Percentiles rank a stretch among this genome's conserved stretches.
Conservation (phyloP, 2,113 vertebrate genomes). For the Cheirogaleus medius region DNA sequence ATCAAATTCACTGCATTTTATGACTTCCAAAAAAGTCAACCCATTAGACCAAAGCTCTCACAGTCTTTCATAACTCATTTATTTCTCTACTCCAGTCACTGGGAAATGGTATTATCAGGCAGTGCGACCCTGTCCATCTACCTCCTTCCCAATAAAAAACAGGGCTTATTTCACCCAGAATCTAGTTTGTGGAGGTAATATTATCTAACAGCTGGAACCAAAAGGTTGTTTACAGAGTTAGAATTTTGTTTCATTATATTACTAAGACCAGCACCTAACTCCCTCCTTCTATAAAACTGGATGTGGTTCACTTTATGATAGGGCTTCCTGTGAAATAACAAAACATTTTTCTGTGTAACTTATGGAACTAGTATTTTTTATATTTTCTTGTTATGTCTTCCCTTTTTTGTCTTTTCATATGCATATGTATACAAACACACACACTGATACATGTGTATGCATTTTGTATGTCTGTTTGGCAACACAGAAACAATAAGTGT, state of each 20-base stretch:
- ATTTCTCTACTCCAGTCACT: not conserved
- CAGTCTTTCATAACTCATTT: not conserved
- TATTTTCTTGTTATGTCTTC: not conserved
- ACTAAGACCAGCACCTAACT: not conserved
- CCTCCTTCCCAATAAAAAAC: not conserved
- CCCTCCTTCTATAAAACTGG: not conserved
- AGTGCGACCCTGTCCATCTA: rapidly evolving
- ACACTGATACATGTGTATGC: not conserved
- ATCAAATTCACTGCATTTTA: constrained; percentile 54
- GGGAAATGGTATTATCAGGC: not conserved
- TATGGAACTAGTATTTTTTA: not conserved
- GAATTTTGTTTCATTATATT: not conserved
- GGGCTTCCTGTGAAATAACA: not conserved
- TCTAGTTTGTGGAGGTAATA: not conserved
- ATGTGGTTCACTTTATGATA: not conserved
- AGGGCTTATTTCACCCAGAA: not conserved
- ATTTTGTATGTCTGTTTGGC: not conserved
- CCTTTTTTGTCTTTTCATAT: not conserved
- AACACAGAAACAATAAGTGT: not conserved
- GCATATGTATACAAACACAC: not conserved
- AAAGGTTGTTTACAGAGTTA: constrained; percentile 1
- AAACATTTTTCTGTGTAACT: not conserved
- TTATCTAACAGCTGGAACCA: not conserved
- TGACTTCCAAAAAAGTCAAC: constrained; percentile 44
- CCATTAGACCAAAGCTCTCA: constrained; percentile 6